Conservation (phyloP, 1,140 invertebrate genomes). For the Melipona quadrifasciata region DNA sequence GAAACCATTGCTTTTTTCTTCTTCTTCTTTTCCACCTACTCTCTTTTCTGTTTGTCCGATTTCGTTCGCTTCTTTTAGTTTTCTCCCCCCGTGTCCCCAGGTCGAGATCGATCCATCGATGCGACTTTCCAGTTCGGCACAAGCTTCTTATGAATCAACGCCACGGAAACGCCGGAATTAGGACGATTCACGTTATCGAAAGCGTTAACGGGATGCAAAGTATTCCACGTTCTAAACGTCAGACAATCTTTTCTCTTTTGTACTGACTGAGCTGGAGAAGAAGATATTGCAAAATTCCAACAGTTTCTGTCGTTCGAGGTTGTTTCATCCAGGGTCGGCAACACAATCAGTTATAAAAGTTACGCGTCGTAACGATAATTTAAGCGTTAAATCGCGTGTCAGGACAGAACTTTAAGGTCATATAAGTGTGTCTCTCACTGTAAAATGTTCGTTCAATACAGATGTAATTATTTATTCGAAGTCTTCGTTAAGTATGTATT, state of each 20-base stretch:
- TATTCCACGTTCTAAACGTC: background rate
- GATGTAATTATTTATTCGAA: slow-evolving; percentile 13
- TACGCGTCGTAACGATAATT: background rate
- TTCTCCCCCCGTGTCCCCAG: background rate
- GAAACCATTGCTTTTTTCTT: too few relatives aligned
- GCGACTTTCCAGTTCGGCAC: background rate
- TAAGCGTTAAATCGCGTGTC: background rate
- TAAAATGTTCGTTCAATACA: slow-evolving; percentile 20
- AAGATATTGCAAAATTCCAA: background rate
- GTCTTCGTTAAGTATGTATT: slow-evolving; percentile 3
- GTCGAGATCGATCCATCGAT: background rate
- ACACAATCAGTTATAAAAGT: too few relatives aligned
- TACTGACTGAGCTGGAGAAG: too few relatives aligned
- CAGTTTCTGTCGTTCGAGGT: background rate
- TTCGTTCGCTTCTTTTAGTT: background rate
- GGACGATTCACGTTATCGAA: slow-evolving; percentile 15
- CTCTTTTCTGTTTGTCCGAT: background rate
- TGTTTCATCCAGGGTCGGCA: background rate
- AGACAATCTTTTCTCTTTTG: too few relatives aligned
- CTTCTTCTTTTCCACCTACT: background rate
- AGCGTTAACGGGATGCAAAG: background rate
- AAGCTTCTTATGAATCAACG: slow-evolving; percentile 10
- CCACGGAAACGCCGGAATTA: background rate
- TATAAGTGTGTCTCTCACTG: slow-evolving; percentile 1
- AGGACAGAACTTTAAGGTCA: background rate